These are phyloP conservation scores for Aplochiton taeniatus DNA, from an alignment of 2,797 vertebrate species.

Conservation along the genomic window DNA sequence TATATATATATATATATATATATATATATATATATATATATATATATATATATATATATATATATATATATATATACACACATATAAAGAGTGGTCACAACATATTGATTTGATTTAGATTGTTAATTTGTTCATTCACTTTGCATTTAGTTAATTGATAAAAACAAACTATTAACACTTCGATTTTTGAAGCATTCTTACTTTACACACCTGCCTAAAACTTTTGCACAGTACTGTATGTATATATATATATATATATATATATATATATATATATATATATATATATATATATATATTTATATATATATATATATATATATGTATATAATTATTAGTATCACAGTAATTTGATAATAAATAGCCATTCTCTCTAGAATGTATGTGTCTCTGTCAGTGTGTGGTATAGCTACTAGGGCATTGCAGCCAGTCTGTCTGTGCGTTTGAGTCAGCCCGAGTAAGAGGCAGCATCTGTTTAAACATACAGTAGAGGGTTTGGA, in stretches of 20 bases:
- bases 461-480: slow-evolving; percentile 65
- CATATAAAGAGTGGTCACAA: too few relatives aligned
- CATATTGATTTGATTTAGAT: too few relatives aligned
- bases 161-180: too few relatives aligned
- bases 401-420: slow-evolving; percentile 43
- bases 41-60: too few relatives aligned
- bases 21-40: too few relatives aligned
- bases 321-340: neutral
- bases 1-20: too few relatives aligned
- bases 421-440: slow-evolving; percentile 21
- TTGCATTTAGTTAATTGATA: too few relatives aligned
- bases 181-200: too few relatives aligned
- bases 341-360: slow-evolving; percentile 7
- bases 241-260: neutral
- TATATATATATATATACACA: too few relatives aligned
- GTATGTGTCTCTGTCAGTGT: slow-evolving; percentile 40
- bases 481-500: slow-evolving; percentile 44
- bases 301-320: neutral
- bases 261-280: neutral
- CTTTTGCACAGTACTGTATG: too few relatives aligned
- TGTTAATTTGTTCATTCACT: too few relatives aligned
- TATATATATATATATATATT: neutral
- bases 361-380: neutral
- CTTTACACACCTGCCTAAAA: too few relatives aligned
- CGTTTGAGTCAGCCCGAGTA: slow-evolving; percentile 58